These are phyloP conservation scores for Synodontis membranacea DNA, from an alignment of 2,113 vertebrate genomes.

Conservation along the genomic window DNA sequence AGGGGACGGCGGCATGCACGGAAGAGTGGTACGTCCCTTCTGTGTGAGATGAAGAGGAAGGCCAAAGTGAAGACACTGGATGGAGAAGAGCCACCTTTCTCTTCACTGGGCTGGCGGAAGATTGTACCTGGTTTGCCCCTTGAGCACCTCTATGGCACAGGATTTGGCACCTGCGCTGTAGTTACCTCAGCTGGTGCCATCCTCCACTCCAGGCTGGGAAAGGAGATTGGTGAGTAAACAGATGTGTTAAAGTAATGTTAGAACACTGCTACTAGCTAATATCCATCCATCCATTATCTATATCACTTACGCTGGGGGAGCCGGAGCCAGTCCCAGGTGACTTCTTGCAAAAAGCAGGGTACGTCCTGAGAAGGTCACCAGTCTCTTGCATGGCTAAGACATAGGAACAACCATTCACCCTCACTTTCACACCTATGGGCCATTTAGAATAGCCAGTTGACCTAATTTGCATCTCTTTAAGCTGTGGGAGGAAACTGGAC, in stretches of 20 bases:
- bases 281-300: too few species aligned
- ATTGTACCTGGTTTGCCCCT: slow-evolving; percentile 81
- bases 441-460: too few species aligned
- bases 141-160: slow-evolving; percentile 69
- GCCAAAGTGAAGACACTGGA: slow-evolving; percentile 83
- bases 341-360: too few species aligned
- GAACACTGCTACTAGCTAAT: background rate
- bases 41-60: slow-evolving; percentile 84
- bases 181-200: slow-evolving; percentile 96
- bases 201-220: slow-evolving; percentile 88
- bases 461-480: too few species aligned
- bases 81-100: slow-evolving; percentile 88
- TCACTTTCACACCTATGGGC: too few species aligned
- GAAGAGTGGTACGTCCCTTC: slow-evolving; percentile 74
- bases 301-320: too few species aligned
- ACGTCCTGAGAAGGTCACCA: too few species aligned
- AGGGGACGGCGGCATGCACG: slow-evolving; percentile 66
- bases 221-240: slow-evolving; percentile 83
- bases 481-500: too few species aligned
- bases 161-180: slow-evolving; percentile 86
- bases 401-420: too few species aligned
- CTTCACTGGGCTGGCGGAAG: slow-evolving; percentile 82
- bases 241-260: background rate
- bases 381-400: too few species aligned
- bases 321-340: too few species aligned